Evolutionary conservation across 2,888 invertebrate species (phyloP).

Genomic region (Lathronympha strigana): DNA sequence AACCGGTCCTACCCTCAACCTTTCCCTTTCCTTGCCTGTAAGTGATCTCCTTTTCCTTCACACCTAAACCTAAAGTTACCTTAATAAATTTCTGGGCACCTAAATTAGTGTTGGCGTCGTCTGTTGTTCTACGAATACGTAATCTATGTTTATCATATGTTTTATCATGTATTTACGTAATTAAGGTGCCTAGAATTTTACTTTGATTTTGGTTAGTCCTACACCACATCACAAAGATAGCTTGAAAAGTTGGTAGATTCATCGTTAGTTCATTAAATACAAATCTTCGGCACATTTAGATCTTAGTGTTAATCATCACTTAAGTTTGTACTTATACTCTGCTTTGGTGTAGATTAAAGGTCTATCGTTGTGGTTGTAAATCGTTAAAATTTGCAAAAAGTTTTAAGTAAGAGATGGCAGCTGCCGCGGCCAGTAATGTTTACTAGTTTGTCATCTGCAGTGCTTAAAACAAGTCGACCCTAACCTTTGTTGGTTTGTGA

Average conservation of each 20-base stretch:
- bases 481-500: too few species aligned
- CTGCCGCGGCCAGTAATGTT: too few species aligned
- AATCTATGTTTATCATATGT: not conserved
- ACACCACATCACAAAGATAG: not conserved
- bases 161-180: slow-evolving; percentile 3
- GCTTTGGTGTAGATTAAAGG: too few species aligned
- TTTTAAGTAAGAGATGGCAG: too few species aligned
- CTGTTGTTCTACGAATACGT: not conserved
- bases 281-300: too few species aligned
- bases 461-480: too few species aligned
- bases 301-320: too few species aligned
- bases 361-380: too few species aligned
- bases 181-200: slow-evolving; percentile 14
- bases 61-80: not conserved
- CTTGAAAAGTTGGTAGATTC: not conserved
- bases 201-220: not conserved
- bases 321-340: too few species aligned
- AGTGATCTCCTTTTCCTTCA: slow-evolving; percentile 43
- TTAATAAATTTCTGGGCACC: slow-evolving; percentile 39
- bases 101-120: slow-evolving; percentile 8
- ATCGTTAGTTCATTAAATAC: not conserved
- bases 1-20: slow-evolving; percentile 56
- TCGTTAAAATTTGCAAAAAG: too few species aligned
- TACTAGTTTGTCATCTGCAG: too few species aligned
- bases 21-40: slow-evolving; percentile 52